These are phyloP conservation scores for Rhopalosiphum nymphaeae DNA, from an alignment of 2,888 invertebrate genomes.

Conservation along the genomic window DNA sequence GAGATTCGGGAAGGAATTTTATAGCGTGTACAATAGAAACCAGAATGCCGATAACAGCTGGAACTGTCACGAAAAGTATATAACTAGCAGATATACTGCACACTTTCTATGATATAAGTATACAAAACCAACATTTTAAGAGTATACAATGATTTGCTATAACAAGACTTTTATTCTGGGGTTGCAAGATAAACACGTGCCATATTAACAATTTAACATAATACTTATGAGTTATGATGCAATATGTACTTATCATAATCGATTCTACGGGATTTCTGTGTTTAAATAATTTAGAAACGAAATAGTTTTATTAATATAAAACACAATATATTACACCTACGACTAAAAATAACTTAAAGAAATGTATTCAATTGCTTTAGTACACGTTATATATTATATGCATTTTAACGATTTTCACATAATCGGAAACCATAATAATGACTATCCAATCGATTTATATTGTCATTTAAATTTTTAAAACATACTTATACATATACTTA, in stretches of 20 bases:
- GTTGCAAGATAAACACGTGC: neutral
- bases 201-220: neutral
- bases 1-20: neutral
- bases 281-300: neutral
- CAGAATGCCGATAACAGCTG: conserved; percentile 57
- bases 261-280: neutral
- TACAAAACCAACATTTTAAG: neutral
- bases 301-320: neutral
- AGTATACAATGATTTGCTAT: conserved; percentile 1
- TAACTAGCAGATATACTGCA: conserved; percentile 4
- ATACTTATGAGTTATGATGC: neutral
- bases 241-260: neutral
- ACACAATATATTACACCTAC: neutral
- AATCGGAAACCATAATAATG: conserved; percentile 29
- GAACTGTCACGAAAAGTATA: conserved; percentile 16
- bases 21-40: conserved; percentile 46
- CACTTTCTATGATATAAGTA: conserved; percentile 31
- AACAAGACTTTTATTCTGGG: conserved; percentile 2
- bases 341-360: neutral
- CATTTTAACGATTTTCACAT: neutral
- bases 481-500: neutral
- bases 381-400: neutral
- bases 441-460: neutral
- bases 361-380: neutral
- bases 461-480: neutral